Evolutionary conservation across 1,140 invertebrate species (phyloP), one percentile per base, ranked within the genome.

Genomic region (Patella vulgata): DNA sequence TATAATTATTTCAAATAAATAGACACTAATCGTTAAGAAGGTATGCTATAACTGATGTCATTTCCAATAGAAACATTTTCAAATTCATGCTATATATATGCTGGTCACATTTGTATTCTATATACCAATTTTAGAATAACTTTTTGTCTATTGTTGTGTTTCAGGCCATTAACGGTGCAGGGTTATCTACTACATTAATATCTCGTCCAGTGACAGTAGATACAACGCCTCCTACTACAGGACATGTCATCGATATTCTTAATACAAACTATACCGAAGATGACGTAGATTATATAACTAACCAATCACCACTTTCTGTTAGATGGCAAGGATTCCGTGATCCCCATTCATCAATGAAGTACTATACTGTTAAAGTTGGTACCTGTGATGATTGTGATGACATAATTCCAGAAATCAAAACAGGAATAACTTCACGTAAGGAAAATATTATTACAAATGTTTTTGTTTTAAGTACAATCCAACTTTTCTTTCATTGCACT

Each of bases 141-240:
- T n/a, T n/a, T n/a, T n/a, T n/a, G n/a, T n/a, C n/a, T n/a, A n/a
- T n/a, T n/a, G n/a, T n/a, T n/a, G n/a, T n/a, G n/a, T n/a, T 51
- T 31, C 17, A 74, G 72, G 69, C 72, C 17, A 61, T 56, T n/a
- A 74, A 74, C 44, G 58, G 59, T 61, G 72, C 69, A 25, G 64
- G 69, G 19, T 33, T 74, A n/a, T 33, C 52, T 33, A 66, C 63
- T 14, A 30, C 57, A 17, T 63, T 63, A 6, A 44, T 44, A 5
- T 71, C 72, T 25, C 63, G 55, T 52, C 50, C 68, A 14, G 40
- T 59, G 25, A 50, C 47, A 8, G 60, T 66, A 2, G 66, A 69
- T 36, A 55, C 55, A 43, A 56, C 68, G 1, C 44, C 63, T 1
- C 72, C 72, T 50, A 27, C 51, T 23, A 27, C 12, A 19, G 72